Evolutionary conservation across 1,140 invertebrate species (phyloP), one percentile per base, ranked within the genome.

Genomic region (Holotrichia oblita): DNA sequence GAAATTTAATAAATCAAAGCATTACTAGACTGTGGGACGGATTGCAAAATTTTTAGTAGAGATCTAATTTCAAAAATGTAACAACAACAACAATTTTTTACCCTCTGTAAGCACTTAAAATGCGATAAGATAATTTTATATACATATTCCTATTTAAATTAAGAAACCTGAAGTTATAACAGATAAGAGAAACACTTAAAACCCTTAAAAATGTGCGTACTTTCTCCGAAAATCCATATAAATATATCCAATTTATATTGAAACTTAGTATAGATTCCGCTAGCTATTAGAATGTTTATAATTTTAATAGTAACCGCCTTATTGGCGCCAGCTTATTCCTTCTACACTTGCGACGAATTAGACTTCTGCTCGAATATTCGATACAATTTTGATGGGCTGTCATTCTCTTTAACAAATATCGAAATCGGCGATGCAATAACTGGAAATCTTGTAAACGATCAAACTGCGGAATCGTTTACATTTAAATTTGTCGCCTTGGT

Each of bases 281-380:
- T 34, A 34, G 27, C 27, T 34, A 4, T 34, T 34, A 34, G 27
- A 34, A 34, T 34, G 27, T 34, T 34, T 34, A 4, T 34, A 34
- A 34, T 34, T 34, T 34, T 34, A 34, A 34, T 34, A 34, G 27
- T 4, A 34, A 6, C n/a, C 2, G 44, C 44, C 44, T 48, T 48
- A 48, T 48, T 48, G 44, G 44, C 44, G n/a, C 44, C 44, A 14
- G 44, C 44, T 10, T 17, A 14, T 48, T 48, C 44, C 2, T 48
- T 10, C 10, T 48, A 48, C 44, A 17, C n/a, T 48, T 48, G 44
- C 7, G 44, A 48, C 44, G 44, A 48, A 48, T 10, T 48, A 48
- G 22, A 27, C 0, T 76, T 55, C 12, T 76, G 75, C 22, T 34
- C 22, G 10, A 48, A 55, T 27, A 76, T 76, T 42, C 41, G 75